Evolutionary conservation across 2,113 vertebrate species (phyloP).

Genomic region (Heterotilapia buettikoferi): DNA sequence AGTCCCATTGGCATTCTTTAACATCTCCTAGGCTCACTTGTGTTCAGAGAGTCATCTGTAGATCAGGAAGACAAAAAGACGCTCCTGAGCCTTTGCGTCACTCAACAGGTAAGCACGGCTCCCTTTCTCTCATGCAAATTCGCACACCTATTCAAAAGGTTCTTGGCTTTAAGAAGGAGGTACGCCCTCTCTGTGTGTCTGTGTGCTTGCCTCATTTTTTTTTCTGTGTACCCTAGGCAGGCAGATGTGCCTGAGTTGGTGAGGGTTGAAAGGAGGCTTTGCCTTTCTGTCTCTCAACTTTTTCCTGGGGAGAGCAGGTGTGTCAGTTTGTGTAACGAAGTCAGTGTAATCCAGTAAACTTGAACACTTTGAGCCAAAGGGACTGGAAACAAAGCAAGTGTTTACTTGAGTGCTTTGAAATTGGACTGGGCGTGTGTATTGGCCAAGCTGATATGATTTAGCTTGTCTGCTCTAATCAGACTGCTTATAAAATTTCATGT

Average conservation of each 20-base stretch:
- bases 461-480: neutral
- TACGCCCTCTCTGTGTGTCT: slow-evolving; percentile 17
- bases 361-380: slow-evolving; percentile 14
- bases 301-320: slow-evolving; percentile 25
- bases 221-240: slow-evolving; percentile 51
- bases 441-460: neutral
- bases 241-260: slow-evolving; percentile 44
- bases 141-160: slow-evolving; percentile 52
- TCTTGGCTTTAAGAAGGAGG: slow-evolving; percentile 5
- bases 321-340: slow-evolving; percentile 6
- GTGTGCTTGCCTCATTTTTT: slow-evolving; percentile 18
- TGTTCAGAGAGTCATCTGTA: slow-evolving; percentile 64
- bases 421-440: neutral
- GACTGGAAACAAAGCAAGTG: neutral
- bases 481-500: neutral
- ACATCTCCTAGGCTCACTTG: slow-evolving; percentile 48
- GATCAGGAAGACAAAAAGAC: slow-evolving; percentile 63
- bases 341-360: slow-evolving; percentile 41
- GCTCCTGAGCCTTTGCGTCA: slow-evolving; percentile 52
- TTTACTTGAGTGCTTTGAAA: neutral
- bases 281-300: slow-evolving; percentile 42
- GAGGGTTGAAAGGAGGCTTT: slow-evolving; percentile 57
- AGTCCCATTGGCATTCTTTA: slow-evolving; percentile 62
- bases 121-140: slow-evolving; percentile 61
- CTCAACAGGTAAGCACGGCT: slow-evolving; percentile 69